Base-by-base conservation (phyloP, 2,797 vertebrate species). In the Gila robusta region DNA sequence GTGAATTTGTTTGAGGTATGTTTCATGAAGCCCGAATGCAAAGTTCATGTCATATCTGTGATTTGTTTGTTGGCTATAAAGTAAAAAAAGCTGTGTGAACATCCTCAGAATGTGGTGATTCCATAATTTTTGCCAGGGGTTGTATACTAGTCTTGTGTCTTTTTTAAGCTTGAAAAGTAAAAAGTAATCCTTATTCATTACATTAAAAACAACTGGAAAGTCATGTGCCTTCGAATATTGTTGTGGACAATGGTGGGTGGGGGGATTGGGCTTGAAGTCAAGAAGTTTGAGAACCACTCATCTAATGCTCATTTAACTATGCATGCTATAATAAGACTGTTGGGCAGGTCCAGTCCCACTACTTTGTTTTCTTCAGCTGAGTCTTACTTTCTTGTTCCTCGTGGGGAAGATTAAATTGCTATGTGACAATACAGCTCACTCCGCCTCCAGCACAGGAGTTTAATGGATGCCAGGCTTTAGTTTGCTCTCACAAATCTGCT, bases 361-460 rank as follows among this genome's bases (percentile, higher is more conserved):
- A 59, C 70, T 81, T 77, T 82, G 59, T 86, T 73, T 86, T 82
- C 52, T 89, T 87, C 82, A 84, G 87, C 83, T 87, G 86, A 89
- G 78, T 87, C n/a, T n/a, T n/a, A n/a, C n/a, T n/a, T n/a, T n/a
- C n/a, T n/a, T n/a, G n/a, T n/a, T n/a, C 79, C 73, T 64, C 74
- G 87, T 87, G 66, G 32, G 84, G 81, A 73, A 86, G 84, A 73
- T 91, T 91, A 87, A 87, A 87, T 90, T 91, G 88, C 91, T 86
- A 79, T 78, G 87, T 81, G 87, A 90, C 88, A 90, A 73, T 88
- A 83, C 73, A 87, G 78, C 88, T 91, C 87, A 83, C 83, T 90
- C 47, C 82, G 39, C 69, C 88, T 94, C 44, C 81, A 56, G 67
- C 88, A 93, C 91, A 91, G 90, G n/a, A n/a, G n/a, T n/a, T n/a